Conservation (phyloP, 1,140 invertebrate genomes). For the Drosophila nasuta region DNA sequence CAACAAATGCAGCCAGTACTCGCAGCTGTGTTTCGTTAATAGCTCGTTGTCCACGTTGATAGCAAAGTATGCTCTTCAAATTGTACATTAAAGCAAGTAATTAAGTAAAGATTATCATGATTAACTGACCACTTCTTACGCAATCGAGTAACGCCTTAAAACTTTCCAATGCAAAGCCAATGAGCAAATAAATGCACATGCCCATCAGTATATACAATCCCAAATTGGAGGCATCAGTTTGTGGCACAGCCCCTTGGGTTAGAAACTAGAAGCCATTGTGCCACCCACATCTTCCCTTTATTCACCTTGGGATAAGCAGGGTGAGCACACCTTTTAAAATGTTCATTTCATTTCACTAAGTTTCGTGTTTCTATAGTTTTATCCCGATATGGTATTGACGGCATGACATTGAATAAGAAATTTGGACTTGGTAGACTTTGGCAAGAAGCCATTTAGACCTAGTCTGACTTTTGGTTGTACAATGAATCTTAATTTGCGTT, state of each 20-base stretch:
- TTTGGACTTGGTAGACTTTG: slow-evolving; percentile 97
- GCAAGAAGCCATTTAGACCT: slow-evolving; percentile 86
- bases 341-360: neutral
- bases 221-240: neutral
- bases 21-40: slow-evolving; percentile 17
- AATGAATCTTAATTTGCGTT: slow-evolving; percentile 35
- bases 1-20: slow-evolving; percentile 30
- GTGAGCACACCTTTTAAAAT: slow-evolving; percentile 16
- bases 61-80: slow-evolving; percentile 44
- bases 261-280: slow-evolving; percentile 64
- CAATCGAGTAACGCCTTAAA: slow-evolving; percentile 55
- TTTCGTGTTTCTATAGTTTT: slow-evolving; percentile 87
- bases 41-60: slow-evolving; percentile 8
- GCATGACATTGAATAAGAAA: slow-evolving; percentile 91
- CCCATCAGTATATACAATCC: slow-evolving; percentile 6
- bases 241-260: slow-evolving; percentile 16
- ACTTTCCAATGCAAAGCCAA: slow-evolving; percentile 56
- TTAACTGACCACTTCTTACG: slow-evolving; percentile 49
- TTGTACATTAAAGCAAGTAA: neutral
- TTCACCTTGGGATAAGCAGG: slow-evolving; percentile 96
- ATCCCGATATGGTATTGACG: slow-evolving; percentile 94
- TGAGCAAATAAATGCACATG: neutral
- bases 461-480: slow-evolving; percentile 95
- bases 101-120: neutral
- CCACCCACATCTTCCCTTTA: slow-evolving; percentile 90